Conservation (phyloP, 2,113 vertebrate genomes). For the Platycercus adscitus region DNA sequence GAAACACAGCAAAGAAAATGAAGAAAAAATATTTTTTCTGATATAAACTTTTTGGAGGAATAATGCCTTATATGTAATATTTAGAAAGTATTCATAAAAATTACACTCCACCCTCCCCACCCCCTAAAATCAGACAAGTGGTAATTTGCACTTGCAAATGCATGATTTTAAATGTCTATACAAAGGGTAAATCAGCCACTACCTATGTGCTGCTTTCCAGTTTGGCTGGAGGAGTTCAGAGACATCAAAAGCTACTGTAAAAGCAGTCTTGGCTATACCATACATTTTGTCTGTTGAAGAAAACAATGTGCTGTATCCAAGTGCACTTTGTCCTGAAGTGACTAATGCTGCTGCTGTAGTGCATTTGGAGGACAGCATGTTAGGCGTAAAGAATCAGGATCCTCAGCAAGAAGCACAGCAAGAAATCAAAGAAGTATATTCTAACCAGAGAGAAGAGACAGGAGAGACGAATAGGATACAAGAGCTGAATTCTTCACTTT, state of each 20-base stretch:
- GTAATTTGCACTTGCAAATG: not conserved
- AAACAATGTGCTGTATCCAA: not conserved
- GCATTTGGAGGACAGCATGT: constrained; percentile 39
- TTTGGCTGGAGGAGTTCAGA: not conserved
- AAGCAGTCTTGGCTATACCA: not conserved
- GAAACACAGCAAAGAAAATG: not conserved
- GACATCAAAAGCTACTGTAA: not conserved
- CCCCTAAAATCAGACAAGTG: not conserved
- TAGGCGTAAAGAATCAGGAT: constrained; percentile 47
- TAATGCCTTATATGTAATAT: not conserved
- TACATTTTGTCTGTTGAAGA: constrained; percentile 36
- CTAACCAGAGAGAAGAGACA: constrained; percentile 2
- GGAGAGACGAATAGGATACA: constrained; percentile 31
- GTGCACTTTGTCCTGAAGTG: constrained; percentile 39
- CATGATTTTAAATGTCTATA: not conserved
- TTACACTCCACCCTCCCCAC: not conserved
- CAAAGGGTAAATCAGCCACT: not conserved
- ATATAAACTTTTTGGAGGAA: not conserved
- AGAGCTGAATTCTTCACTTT: not conserved
- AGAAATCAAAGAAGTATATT: constrained; percentile 33
- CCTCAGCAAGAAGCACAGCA: constrained; percentile 22
- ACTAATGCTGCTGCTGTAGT: not conserved
- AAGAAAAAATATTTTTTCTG: not conserved
- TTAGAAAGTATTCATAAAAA: not conserved
- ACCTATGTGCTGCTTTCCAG: not conserved